Conservation (phyloP, 2,113 vertebrate species). For the Gymnarchus niloticus region DNA sequence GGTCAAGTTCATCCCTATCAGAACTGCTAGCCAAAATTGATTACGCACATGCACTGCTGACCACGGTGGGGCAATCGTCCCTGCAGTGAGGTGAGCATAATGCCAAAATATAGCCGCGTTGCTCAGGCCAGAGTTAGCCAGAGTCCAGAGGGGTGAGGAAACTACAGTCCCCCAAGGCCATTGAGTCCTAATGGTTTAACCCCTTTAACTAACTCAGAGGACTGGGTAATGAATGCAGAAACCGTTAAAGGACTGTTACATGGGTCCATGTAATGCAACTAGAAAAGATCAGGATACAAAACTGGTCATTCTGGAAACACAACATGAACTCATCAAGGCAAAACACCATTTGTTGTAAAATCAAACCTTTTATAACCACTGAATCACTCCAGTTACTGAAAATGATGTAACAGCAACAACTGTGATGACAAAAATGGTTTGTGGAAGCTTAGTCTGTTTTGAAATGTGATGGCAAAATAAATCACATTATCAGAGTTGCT, state of each 20-base stretch:
- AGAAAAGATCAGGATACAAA: no score
- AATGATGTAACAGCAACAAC: no score
- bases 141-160: conserved; percentile 1
- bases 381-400: no score
- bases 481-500: no score
- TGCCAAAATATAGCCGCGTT: background rate
- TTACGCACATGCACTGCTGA: background rate
- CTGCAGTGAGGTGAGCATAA: background rate
- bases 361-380: no score
- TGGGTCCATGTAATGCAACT: no score
- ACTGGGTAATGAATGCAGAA: no score
- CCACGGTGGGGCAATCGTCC: conserved; percentile 23
- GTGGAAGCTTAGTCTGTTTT: background rate
- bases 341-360: no score
- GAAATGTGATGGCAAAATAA: background rate
- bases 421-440: background rate
- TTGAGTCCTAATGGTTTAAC: conserved; percentile 25
- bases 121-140: background rate
- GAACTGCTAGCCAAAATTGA: background rate
- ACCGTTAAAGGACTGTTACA: no score
- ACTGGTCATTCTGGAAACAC: background rate
- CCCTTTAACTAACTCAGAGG: background rate
- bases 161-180: background rate
- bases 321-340: no score
- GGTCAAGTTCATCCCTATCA: conserved; percentile 7